Evolutionary conservation across 2,113 vertebrate genomes (phyloP).

Genomic region (Fregetta grallaria): DNA sequence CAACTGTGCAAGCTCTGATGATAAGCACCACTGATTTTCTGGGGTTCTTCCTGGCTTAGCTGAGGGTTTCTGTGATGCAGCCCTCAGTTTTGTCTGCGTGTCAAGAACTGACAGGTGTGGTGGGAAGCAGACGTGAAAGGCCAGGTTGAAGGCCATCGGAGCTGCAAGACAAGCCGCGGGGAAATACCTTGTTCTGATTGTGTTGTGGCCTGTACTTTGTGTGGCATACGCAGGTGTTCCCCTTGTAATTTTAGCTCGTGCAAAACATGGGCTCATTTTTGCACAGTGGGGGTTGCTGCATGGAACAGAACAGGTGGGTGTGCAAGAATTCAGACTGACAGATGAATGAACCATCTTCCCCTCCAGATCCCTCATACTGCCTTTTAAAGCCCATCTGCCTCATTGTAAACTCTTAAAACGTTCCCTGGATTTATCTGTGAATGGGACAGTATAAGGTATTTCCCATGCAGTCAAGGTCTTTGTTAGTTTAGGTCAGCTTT

Average conservation of each 20-base stretch:
- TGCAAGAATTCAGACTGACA: not conserved
- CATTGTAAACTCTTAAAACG: not conserved
- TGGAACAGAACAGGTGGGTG: conserved; percentile 22
- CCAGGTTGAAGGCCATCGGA: not conserved
- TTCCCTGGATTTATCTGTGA: not conserved
- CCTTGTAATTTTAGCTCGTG: conserved; percentile 30
- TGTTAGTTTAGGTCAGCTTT: not conserved
- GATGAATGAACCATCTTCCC: not conserved
- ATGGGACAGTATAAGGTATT: not conserved
- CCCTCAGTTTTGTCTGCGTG: not conserved
- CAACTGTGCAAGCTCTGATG: not conserved
- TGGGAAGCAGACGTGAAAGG: not conserved
- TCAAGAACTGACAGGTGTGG: not conserved
- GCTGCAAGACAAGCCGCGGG: not conserved
- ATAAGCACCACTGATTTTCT: not conserved
- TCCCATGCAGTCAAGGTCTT: not conserved
- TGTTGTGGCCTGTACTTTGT: conserved; percentile 9
- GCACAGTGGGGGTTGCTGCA: not conserved
- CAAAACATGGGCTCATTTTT: not conserved
- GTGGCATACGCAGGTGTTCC: conserved; percentile 13
- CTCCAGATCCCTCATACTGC: not conserved
- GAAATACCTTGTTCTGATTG: not conserved
- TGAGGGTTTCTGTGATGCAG: not conserved
- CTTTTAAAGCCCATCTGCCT: not conserved
- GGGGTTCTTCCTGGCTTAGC: not conserved